These are phyloP conservation scores for Chrysomallon squamiferum DNA, from an alignment of 1,140 invertebrate species.

Conservation along the genomic window DNA sequence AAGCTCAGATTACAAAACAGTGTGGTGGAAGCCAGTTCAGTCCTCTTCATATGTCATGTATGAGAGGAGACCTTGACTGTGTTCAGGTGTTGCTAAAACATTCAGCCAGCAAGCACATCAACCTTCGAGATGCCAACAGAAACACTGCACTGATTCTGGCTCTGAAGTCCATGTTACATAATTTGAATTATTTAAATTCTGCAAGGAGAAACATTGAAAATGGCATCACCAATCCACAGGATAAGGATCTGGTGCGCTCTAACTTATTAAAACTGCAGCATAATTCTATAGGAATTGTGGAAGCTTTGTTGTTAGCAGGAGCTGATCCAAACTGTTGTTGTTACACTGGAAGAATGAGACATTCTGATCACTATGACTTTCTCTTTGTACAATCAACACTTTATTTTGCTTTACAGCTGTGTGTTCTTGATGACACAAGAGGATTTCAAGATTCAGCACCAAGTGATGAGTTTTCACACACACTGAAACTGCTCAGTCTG, in stretches of 20 bases:
- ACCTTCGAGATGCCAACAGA: slow-evolving; percentile 23
- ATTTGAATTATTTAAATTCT: slow-evolving; percentile 28
- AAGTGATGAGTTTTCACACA: background rate
- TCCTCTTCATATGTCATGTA: slow-evolving; percentile 41
- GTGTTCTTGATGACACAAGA: slow-evolving; percentile 17
- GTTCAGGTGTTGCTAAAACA: slow-evolving; percentile 25
- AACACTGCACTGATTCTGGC: slow-evolving; percentile 28
- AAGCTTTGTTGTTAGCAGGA: slow-evolving; percentile 28
- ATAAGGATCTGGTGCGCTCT: slow-evolving; percentile 3
- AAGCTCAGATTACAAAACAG: slow-evolving; percentile 15
- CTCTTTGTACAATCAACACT: slow-evolving; percentile 14
- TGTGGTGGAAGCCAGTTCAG: slow-evolving; percentile 27
- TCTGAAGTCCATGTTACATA: slow-evolving; percentile 32
- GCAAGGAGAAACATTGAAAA: slow-evolving; percentile 7
- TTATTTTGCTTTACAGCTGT: slow-evolving; percentile 23
- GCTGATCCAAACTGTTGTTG: slow-evolving; percentile 22
- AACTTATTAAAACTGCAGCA: slow-evolving; percentile 22
- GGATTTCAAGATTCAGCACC: slow-evolving; percentile 7
- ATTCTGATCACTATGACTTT: background rate
- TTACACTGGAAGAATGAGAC: background rate
- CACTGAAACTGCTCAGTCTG: slow-evolving; percentile 8
- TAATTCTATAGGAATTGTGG: slow-evolving; percentile 29
- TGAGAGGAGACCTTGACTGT: slow-evolving; percentile 41
- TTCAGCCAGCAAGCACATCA: slow-evolving; percentile 19
- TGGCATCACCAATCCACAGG: background rate